phyloP scores from a whole-genome alignment of 2,888 invertebrate genomes.

The Subacronicta megacephala region DNA sequence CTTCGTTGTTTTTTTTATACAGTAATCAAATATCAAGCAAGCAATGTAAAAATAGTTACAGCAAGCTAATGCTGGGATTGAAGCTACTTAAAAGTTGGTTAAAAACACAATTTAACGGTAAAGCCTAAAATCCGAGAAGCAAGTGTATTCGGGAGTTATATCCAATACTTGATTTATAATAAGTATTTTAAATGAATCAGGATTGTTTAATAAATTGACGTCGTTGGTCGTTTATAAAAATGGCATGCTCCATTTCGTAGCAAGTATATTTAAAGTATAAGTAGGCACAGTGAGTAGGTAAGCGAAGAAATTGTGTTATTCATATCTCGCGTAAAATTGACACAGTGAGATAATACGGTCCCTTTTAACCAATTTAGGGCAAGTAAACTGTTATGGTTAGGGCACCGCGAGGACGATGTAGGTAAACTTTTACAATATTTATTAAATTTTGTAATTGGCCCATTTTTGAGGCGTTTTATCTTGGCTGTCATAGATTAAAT shows the following conservation, averaged over 20 bases:
- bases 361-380: constrained; percentile 80
- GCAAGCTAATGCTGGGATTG: constrained; percentile 6
- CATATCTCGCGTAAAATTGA: constrained; percentile 73
- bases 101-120: constrained; percentile 26
- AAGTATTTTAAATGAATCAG: constrained; percentile 34
- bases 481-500: constrained; percentile 74
- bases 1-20: neutral
- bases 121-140: constrained; percentile 10
- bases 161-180: constrained; percentile 35
- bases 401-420: constrained; percentile 72
- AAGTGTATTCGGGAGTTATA: constrained; percentile 15
- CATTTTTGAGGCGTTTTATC: constrained; percentile 72
- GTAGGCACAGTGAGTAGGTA: constrained; percentile 19
- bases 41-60: constrained; percentile 3
- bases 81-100: constrained; percentile 19
- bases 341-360: constrained; percentile 78
- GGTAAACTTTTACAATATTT: constrained; percentile 82
- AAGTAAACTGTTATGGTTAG: constrained; percentile 83
- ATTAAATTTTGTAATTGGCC: constrained; percentile 87
- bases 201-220: constrained; percentile 31
- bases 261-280: constrained; percentile 31
- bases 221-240: constrained; percentile 14
- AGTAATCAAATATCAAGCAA: neutral
- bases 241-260: constrained; percentile 12
- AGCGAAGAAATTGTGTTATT: constrained; percentile 52